phyloP scores from a whole-genome alignment of 2,888 invertebrate genomes.

The Leptodirus hochenwartii region DNA sequence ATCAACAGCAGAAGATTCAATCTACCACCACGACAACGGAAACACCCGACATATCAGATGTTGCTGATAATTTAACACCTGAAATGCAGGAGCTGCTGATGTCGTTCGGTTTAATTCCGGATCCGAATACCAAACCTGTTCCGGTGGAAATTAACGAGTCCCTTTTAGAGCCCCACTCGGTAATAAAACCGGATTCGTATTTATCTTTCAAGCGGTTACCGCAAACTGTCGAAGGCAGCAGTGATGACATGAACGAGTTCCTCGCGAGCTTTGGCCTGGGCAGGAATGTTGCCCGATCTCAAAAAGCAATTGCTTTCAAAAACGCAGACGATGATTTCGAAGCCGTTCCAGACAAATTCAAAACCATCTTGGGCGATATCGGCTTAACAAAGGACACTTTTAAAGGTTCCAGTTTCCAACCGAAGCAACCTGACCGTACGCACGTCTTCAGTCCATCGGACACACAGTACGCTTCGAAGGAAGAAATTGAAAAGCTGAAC shows the following conservation, averaged over 20 bases:
- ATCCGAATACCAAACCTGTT: slow-evolving; percentile 14
- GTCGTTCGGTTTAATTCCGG: slow-evolving; percentile 27
- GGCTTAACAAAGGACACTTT: slow-evolving; percentile 20
- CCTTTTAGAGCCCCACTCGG: slow-evolving; percentile 17
- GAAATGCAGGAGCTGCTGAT: slow-evolving; percentile 28
- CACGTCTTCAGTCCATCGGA: slow-evolving; percentile 22
- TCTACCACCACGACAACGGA: slow-evolving; percentile 14
- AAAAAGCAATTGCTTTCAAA: slow-evolving; percentile 14
- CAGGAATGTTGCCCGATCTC: slow-evolving; percentile 5
- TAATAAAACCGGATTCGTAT: slow-evolving; percentile 23
- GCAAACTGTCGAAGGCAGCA: slow-evolving; percentile 14
- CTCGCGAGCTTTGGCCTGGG: slow-evolving; percentile 24
- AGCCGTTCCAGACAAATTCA: slow-evolving; percentile 22
- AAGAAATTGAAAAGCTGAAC: slow-evolving; percentile 31
- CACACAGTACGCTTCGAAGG: slow-evolving; percentile 24
- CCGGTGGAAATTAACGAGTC: slow-evolving; percentile 4
- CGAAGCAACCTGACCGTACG: slow-evolving; percentile 9
- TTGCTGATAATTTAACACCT: slow-evolving; percentile 24
- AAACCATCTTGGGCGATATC: slow-evolving; percentile 22
- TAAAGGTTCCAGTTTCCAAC: too few relatives aligned
- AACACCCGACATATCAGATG: slow-evolving; percentile 21
- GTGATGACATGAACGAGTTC: slow-evolving; percentile 23
- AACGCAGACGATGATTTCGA: slow-evolving; percentile 18
- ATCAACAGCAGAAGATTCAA: slow-evolving; percentile 11
- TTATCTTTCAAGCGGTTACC: slow-evolving; percentile 26